phyloP scores from a whole-genome alignment of 2,888 invertebrate species.

The Matsumyia berberina region DNA sequence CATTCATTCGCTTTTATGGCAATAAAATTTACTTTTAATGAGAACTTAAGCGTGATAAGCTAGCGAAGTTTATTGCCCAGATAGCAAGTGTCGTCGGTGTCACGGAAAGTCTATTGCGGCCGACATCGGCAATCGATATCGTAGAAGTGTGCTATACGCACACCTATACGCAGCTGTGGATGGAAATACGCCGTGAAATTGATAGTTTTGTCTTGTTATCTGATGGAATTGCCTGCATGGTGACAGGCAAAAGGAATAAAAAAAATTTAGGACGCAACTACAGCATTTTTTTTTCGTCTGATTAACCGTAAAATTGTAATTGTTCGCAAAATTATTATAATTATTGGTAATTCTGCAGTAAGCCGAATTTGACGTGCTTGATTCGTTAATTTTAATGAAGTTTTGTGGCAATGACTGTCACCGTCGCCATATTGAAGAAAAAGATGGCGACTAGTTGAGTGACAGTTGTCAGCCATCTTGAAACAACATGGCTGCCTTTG shows the following conservation, averaged over 20 bases:
- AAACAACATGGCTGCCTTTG: constrained; percentile 1
- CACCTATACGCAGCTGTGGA: constrained; percentile 3
- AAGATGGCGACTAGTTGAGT: background rate
- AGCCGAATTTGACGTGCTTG: too few species aligned
- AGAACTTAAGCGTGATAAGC: constrained; percentile 80
- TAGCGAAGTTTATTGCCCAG: constrained; percentile 80
- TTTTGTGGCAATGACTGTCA: too few species aligned
- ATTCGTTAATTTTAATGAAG: too few species aligned
- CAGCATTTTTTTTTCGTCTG: too few species aligned
- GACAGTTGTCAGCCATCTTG: constrained; percentile 4
- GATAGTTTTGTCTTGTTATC: constrained; percentile 55
- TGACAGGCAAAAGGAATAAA: constrained; percentile 15
- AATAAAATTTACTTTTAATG: constrained; percentile 82
- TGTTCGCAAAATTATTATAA: background rate
- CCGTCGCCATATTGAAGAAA: too few species aligned
- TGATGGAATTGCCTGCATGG: constrained; percentile 31
- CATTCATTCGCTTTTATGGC: constrained; percentile 69
- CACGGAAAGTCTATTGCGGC: constrained; percentile 77
- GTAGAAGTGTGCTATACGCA: constrained; percentile 41
- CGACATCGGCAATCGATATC: constrained; percentile 63
- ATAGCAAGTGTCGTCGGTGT: constrained; percentile 82
- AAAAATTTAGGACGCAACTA: constrained; percentile 8
- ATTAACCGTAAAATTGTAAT: constrained; percentile 13
- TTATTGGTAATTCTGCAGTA: background rate
- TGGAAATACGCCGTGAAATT: constrained; percentile 21